Evolutionary conservation across 2,113 vertebrate genomes (phyloP).

Genomic region (Leptobrachium ailaonicum): DNA sequence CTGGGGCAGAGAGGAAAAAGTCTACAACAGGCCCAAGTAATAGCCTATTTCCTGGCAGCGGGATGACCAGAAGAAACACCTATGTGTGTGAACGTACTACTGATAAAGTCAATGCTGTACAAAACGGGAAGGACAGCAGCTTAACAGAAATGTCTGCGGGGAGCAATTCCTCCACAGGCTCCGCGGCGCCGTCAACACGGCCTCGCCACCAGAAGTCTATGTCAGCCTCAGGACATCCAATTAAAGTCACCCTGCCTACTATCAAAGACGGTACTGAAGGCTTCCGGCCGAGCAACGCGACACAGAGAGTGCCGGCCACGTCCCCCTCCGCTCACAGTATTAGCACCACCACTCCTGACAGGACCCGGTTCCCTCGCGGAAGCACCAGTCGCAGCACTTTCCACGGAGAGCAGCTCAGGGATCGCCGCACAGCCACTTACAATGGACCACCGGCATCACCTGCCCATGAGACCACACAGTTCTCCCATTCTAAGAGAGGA

Average conservation of each 20-base stretch:
- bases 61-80: conserved; percentile 95
- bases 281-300: conserved; percentile 80
- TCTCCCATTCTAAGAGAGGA: conserved; percentile 86
- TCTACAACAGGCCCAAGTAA: conserved; percentile 81
- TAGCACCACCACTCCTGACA: conserved; percentile 85
- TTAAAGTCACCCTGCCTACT: conserved; percentile 91
- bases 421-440: conserved; percentile 91
- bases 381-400: conserved; percentile 96
- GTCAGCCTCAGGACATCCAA: conserved; percentile 95
- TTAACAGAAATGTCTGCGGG: conserved; percentile 88
- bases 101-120: conserved; percentile 85
- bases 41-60: conserved; percentile 76
- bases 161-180: conserved; percentile 62
- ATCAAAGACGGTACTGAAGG: conserved; percentile 90
- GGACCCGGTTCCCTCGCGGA: conserved; percentile 92
- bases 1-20: conserved; percentile 90
- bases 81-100: conserved; percentile 92
- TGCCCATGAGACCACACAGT: conserved; percentile 86
- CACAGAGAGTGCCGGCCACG: conserved; percentile 83
- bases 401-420: conserved; percentile 93
- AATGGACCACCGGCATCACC: conserved; percentile 94
- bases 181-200: conserved; percentile 74
- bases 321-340: conserved; percentile 95
- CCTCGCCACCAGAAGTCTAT: conserved; percentile 98
- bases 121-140: conserved; percentile 97